Base-by-base conservation (phyloP, 2,888 invertebrate genomes). In the Stomorhina lunata region DNA sequence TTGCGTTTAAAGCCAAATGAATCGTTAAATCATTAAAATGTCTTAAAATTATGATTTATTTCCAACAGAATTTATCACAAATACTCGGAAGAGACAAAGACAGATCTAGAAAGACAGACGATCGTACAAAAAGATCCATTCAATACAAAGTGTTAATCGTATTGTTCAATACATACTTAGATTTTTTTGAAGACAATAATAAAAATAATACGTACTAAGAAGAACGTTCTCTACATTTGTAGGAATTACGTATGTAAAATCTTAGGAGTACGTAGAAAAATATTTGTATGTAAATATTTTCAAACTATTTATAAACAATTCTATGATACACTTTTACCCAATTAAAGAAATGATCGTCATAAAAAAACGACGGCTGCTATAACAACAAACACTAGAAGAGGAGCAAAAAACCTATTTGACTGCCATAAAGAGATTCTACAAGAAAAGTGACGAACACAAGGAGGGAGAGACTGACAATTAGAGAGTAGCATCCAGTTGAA, bases 321-420 rank as follows among this genome's bases (percentile, higher is more conserved):
- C 73, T 79, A 71, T 82, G 82, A 75, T 82, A 78, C 75, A 82
- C 79, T 79, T 82, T 82, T 82, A 75, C 69, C 69, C 79, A 82
- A 82, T 82, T 82, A 82, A 82, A 79, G 78, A 75, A 79, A 66
- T 75, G 82, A 66, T 78, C 57, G 29, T 59, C 75, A 78, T 75
- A 79, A 75, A 78, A 43, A 57, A 17, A 55, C 12, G 12, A 61
- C 9, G 37, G 22, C 37, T n/a, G 5, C 20, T 10, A 48, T 12
- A 32, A 75, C 55, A 66, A 57, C 40, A 69, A 68, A n/a, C 48
- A 68, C 40, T 59, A 43, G 59, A 68, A 27, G 27, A 43, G 48
- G 50, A 77, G 48, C 25, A 55, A 68, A 65, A 29, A 63, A 15
- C 40, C 3, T 55, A 71, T 65, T 45, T 15, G 65, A 71, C 63